Conservation (phyloP, 2,113 vertebrate species). For the Scatophagus argus region DNA sequence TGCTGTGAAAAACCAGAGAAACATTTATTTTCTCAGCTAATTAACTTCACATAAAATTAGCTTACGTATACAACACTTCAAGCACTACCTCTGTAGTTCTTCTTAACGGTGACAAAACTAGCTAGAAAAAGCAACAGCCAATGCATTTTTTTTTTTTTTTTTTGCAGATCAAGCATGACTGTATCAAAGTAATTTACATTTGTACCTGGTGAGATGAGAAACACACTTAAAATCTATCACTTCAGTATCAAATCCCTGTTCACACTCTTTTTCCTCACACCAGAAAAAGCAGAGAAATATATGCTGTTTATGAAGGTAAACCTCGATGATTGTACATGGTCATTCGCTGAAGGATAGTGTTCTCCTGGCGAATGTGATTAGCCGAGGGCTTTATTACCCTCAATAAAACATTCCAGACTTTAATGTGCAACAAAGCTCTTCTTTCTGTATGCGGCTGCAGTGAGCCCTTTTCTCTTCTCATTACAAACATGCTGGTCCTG, state of each 20-base stretch:
- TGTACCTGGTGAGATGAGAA: conserved; percentile 4
- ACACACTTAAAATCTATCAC: conserved; percentile 21
- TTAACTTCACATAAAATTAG: neutral
- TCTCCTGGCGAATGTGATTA: conserved; percentile 79
- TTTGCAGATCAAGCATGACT: conserved; percentile 46
- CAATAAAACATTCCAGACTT: conserved; percentile 81
- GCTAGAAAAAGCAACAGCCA: conserved; percentile 23
- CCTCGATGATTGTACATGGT: conserved; percentile 57
- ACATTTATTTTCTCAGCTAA: neutral
- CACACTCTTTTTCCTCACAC: neutral
- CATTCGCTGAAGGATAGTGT: conserved; percentile 69
- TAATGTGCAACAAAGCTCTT: conserved; percentile 79
- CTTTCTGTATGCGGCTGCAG: conserved; percentile 78
- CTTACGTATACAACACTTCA: neutral
- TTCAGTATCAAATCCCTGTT: conserved; percentile 22
- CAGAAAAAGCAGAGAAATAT: conserved; percentile 27
- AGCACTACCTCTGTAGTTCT: neutral
- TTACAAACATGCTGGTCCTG: conserved; percentile 82
- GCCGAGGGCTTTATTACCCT: conserved; percentile 77
- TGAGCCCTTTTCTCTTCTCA: conserved; percentile 68
- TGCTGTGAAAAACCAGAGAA: neutral
- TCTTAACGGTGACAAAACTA: conserved; percentile 15
- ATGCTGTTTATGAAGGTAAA: conserved; percentile 63
- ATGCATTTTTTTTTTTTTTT: conserved; percentile 22
- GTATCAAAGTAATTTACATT: conserved; percentile 53